Conservation (phyloP, 2,888 invertebrate genomes). For the Microchrysa polita region DNA sequence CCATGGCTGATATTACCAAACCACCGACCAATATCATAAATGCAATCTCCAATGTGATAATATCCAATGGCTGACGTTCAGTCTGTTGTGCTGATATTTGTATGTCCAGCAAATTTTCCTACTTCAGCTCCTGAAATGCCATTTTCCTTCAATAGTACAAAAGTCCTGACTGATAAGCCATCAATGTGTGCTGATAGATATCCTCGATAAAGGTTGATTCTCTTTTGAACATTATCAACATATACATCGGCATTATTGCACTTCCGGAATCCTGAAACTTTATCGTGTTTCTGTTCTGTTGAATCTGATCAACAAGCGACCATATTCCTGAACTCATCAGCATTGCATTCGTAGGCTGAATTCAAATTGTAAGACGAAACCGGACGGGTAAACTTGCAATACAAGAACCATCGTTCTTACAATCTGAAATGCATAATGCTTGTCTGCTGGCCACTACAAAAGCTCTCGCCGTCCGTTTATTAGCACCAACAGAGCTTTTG, state of each 20-base stretch:
- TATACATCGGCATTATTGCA: neutral
- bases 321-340: neutral
- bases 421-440: too few species aligned
- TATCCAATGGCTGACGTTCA: neutral
- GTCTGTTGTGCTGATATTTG: neutral
- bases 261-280: neutral
- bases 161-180: neutral
- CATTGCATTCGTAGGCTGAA: too few species aligned
- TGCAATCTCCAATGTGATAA: too few species aligned
- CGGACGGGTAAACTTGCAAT: too few species aligned
- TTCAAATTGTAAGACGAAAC: too few species aligned
- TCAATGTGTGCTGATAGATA: neutral
- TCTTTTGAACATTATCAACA: neutral
- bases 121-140: neutral
- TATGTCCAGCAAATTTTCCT: neutral
- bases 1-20: too few species aligned
- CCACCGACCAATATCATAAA: too few species aligned
- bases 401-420: too few species aligned
- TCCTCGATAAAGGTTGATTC: neutral
- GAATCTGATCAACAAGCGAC: neutral
- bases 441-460: too few species aligned
- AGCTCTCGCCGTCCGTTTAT: too few species aligned
- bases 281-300: neutral
- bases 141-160: neutral
- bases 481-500: too few species aligned